Percentiles rank a stretch among this genome's conserved stretches.
phyloP scores from a whole-genome alignment of 1,140 invertebrate genomes.

The Cydia pomonella region DNA sequence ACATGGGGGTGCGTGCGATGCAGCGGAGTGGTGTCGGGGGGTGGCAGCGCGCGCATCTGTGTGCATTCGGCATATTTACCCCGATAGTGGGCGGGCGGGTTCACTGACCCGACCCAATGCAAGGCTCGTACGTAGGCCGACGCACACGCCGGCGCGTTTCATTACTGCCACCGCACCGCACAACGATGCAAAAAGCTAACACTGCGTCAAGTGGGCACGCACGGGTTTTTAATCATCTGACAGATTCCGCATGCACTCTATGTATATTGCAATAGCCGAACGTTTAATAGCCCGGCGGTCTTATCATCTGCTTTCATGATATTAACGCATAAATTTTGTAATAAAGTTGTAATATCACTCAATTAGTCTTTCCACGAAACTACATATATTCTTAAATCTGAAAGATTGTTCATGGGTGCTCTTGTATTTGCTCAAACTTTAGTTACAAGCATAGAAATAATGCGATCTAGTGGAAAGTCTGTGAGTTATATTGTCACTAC shows the following conservation, averaged over 20 bases:
- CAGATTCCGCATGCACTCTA: slow-evolving; percentile 45
- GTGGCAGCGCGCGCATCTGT: slow-evolving; percentile 77
- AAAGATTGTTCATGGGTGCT: too few relatives aligned
- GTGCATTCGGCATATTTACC: slow-evolving; percentile 80
- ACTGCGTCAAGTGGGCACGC: slow-evolving; percentile 75
- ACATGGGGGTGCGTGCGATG: slow-evolving; percentile 71
- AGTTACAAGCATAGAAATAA: too few relatives aligned
- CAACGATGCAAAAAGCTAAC: slow-evolving; percentile 76
- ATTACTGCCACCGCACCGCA: slow-evolving; percentile 74
- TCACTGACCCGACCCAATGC: slow-evolving; percentile 79
- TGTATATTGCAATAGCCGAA: neutral
- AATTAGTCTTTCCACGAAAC: neutral
- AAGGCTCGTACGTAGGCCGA: slow-evolving; percentile 75
- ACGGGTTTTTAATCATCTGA: slow-evolving; percentile 73
- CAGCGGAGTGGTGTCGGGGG: slow-evolving; percentile 57
- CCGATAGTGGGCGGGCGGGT: slow-evolving; percentile 78
- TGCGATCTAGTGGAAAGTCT: too few relatives aligned
- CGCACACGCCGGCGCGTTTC: slow-evolving; percentile 69
- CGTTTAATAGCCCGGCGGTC: neutral
- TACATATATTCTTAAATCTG: neutral
- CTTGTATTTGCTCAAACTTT: too few relatives aligned
- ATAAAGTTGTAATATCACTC: neutral
- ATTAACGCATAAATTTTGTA: neutral
- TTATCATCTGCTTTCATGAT: neutral
- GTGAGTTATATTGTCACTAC: too few relatives aligned